phyloP scores from a whole-genome alignment of 2,888 invertebrate species.

The Tachina fera region DNA sequence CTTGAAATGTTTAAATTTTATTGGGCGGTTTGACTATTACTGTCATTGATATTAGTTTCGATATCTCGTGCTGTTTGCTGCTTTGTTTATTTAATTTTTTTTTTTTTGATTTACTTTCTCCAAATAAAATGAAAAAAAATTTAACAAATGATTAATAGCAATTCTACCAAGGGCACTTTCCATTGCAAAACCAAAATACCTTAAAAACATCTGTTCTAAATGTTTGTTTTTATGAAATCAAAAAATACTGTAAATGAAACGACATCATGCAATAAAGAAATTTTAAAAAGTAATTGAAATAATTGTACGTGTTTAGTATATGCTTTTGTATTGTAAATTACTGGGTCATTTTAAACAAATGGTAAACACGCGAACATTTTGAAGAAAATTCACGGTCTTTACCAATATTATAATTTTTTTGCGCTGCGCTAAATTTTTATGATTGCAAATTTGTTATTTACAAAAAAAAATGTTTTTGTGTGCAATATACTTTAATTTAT shows the following conservation, averaged over 20 bases:
- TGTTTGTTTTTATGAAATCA: not conserved
- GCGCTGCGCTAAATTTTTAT: not conserved
- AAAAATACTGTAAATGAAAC: not conserved
- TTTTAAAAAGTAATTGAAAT: not conserved
- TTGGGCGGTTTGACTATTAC: slow-evolving; percentile 13
- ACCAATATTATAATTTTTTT: not conserved
- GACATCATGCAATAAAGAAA: slow-evolving; percentile 31
- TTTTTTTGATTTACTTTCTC: not conserved
- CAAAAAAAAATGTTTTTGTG: not conserved
- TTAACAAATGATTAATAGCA: slow-evolving; percentile 12
- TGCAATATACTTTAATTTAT: not conserved
- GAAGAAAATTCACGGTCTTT: not conserved
- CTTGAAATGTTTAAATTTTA: not conserved
- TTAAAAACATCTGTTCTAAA: slow-evolving; percentile 35
- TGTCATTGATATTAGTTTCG: slow-evolving; percentile 48
- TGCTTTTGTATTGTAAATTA: not conserved
- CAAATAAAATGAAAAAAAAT: slow-evolving; percentile 26
- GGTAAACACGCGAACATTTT: not conserved
- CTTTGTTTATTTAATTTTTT: not conserved
- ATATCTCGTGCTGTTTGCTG: slow-evolving; percentile 48
- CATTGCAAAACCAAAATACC: slow-evolving; percentile 12
- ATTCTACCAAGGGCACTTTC: slow-evolving; percentile 1
- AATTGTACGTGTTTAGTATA: not conserved
- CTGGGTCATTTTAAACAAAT: not conserved
- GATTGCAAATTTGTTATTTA: not conserved